These are phyloP conservation scores for Palythoa caribaeorum DNA, from an alignment of 92 coral and sea anemone species.

Conservation along the genomic window DNA sequence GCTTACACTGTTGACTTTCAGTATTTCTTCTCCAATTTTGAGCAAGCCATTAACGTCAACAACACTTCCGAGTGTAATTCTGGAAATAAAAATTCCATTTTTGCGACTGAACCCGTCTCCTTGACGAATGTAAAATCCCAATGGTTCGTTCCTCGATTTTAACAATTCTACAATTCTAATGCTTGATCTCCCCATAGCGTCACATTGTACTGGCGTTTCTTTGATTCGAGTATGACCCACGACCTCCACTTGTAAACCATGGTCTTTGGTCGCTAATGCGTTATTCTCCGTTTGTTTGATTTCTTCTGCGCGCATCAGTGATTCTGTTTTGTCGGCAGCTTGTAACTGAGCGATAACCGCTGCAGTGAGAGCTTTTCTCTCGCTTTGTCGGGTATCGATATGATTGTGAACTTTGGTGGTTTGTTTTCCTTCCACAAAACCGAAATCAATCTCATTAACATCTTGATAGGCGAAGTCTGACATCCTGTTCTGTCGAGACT, in stretches of 20 bases:
- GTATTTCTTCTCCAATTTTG: constrained; percentile 90
- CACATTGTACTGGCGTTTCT: constrained; percentile 1
- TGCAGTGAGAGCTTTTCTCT: constrained; percentile 47
- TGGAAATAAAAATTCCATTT: constrained; percentile 88
- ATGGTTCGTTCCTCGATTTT: constrained; percentile 75
- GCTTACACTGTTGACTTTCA: constrained; percentile 79
- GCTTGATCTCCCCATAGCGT: background rate
- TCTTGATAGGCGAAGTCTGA: constrained; percentile 37
- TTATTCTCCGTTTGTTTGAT: constrained; percentile 22
- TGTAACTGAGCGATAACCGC: constrained; percentile 57
- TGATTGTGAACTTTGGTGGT: background rate
- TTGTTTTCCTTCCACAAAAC: constrained; percentile 39
- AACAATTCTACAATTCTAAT: constrained; percentile 76
- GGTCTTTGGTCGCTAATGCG: constrained; percentile 8
- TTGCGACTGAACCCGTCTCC: constrained; percentile 73
- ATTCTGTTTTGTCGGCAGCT: constrained; percentile 53
- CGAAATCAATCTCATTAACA: constrained; percentile 63
- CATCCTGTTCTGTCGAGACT: background rate
- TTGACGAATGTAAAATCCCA: constrained; percentile 92
- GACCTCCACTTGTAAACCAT: constrained; percentile 5
- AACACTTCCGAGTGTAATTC: constrained; percentile 85
- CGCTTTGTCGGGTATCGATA: background rate
- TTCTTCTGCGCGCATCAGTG: constrained; percentile 22
- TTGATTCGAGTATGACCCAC: constrained; percentile 35
- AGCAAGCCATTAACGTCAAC: constrained; percentile 80